Evolutionary conservation across 92 coral and sea anemone species (phyloP), one percentile per base, ranked within the genome.

Genomic region (Epizoanthus stellaris): DNA sequence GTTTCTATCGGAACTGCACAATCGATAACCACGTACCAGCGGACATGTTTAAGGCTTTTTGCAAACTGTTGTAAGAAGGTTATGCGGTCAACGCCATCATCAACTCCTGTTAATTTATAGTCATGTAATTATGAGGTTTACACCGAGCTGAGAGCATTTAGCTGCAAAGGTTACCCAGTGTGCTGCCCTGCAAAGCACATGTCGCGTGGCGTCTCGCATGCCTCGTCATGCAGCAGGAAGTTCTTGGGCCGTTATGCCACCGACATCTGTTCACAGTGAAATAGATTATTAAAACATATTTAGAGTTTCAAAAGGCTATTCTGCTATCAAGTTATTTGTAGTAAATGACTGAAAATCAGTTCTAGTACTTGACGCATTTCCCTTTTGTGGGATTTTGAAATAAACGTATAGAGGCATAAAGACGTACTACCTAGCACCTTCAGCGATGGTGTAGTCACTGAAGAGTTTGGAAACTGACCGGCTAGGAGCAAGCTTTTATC

Each of bases 11-110:
- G 72, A 79, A 63, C 54, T 79, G 21, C 45, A 58, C 45, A 79
- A 79, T 45, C 64, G 72, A 79, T 76, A 40, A 79, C 36, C 23
- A 62, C 40, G 30, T 12, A 52, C 65, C 25, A 43, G 30, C 61
- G 21, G 72, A 42, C 70, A 66, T 52, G 3, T 52, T 52, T 10
- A 45, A 45, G 45, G 59, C 39, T 34, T 20, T 60, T 66, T 43
- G 30, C 23, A 59, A 76, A 38, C 64, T 56, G 80, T 36, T 59
- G 30, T 38, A 43, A 68, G 47, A 40, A 36, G 73, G 47, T 38
- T 67, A 25, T 6, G 5, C 14, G n/a, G n/a, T n/a, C 36, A 67
- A 30, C 14, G 15, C 43, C 12, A 67, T 52, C 56, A 67, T 17
- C 10, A 16, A 38, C 7, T 38, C 11, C 49, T 30, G 3, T n/a